A percentile compares a stretch with the other conserved stretches of the same genome.
phyloP scores from a whole-genome alignment of 2,888 invertebrate species.

The Dusona sp. region DNA sequence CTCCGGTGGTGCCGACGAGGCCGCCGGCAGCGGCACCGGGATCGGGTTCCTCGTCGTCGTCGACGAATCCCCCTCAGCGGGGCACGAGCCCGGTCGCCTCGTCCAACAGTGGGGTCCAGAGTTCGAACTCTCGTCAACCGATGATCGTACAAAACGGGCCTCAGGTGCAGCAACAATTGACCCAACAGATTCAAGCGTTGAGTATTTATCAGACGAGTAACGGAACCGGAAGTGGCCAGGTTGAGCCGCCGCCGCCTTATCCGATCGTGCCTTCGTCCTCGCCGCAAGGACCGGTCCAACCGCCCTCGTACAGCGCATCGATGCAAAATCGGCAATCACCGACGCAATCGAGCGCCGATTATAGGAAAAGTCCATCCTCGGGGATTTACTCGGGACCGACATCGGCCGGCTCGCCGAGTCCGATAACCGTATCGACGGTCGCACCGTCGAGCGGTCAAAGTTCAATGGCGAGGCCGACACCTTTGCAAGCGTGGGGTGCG shows the following conservation, averaged over 20 bases:
- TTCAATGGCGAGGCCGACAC: constrained; percentile 91
- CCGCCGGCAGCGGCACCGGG: constrained; percentile 88
- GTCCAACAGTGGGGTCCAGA: constrained; percentile 74
- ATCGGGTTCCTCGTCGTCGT: constrained; percentile 77
- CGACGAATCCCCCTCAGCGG: constrained; percentile 86
- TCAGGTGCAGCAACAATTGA: constrained; percentile 92
- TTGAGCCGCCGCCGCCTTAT: constrained; percentile 86
- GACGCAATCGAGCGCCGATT: constrained; percentile 91
- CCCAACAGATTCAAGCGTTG: constrained; percentile 95
- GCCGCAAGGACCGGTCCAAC: constrained; percentile 89
- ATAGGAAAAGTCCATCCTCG: constrained; percentile 94
- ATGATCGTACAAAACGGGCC: constrained; percentile 94
- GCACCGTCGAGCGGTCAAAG: constrained; percentile 87
- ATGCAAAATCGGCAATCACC: constrained; percentile 95
- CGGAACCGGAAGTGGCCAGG: constrained; percentile 82
- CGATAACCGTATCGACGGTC: constrained; percentile 90
- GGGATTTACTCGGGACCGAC: constrained; percentile 94
- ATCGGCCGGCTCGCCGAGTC: constrained; percentile 94
- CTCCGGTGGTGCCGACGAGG: constrained; percentile 89
- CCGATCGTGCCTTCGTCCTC: constrained; percentile 86
- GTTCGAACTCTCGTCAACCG: constrained; percentile 88
- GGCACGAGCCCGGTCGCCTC: constrained; percentile 91
- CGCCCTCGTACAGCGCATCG: constrained; percentile 93
- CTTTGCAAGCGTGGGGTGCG: constrained; percentile 93
- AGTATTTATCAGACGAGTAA: constrained; percentile 89